Evolutionary conservation across 1,140 invertebrate species (phyloP).

Genomic region (Coptotermes formosanus): DNA sequence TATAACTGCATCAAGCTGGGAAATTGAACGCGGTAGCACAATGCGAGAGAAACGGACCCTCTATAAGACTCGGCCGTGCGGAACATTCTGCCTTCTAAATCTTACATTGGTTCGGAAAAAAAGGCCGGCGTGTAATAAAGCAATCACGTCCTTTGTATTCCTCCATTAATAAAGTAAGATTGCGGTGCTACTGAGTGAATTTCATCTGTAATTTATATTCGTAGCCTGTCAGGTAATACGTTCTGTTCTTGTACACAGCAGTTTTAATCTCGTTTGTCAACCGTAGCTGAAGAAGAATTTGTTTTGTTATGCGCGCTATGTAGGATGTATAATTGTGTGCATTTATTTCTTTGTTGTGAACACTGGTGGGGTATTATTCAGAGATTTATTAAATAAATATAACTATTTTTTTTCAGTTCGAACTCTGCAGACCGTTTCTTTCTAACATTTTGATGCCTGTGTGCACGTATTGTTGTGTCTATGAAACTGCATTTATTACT

Average conservation of each 20-base stretch:
- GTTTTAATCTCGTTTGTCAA: not conserved
- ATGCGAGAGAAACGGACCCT: not conserved
- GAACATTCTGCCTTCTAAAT: not conserved
- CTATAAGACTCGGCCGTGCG: not conserved
- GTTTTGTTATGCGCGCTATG: too few relatives aligned
- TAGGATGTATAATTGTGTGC: too few relatives aligned
- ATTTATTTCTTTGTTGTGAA: too few relatives aligned
- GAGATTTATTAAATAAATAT: too few relatives aligned
- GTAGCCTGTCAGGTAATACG: not conserved
- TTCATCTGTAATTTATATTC: not conserved
- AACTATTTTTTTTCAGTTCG: too few relatives aligned
- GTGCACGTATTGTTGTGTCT: too few relatives aligned
- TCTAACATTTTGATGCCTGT: too few relatives aligned
- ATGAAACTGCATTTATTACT: too few relatives aligned
- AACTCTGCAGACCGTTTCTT: too few relatives aligned
- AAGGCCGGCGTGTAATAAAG: not conserved
- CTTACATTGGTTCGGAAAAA: not conserved
- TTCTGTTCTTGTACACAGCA: not conserved
- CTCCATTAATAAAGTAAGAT: not conserved
- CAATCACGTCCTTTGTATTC: not conserved
- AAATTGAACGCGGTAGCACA: not conserved
- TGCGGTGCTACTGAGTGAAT: not conserved
- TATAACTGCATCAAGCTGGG: not conserved
- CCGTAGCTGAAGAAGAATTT: not conserved
- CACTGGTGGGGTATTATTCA: too few relatives aligned